Conservation (phyloP, 2,888 invertebrate species). For the Drosophila quinaria region DNA sequence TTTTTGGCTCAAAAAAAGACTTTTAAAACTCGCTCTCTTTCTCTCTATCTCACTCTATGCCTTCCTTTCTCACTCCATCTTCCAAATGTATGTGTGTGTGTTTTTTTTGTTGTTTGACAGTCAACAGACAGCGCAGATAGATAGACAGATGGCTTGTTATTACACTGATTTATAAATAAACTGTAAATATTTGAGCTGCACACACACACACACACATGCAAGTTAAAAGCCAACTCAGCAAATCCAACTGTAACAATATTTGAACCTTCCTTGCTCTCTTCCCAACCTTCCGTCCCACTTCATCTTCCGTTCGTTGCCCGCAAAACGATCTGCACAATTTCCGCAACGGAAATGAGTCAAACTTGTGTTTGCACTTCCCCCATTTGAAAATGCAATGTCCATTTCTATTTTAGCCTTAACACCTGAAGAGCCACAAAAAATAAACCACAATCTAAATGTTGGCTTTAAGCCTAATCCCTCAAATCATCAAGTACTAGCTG, state of each 20-base stretch:
- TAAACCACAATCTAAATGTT: neutral
- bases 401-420: constrained; percentile 9
- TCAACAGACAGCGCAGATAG: constrained; percentile 56
- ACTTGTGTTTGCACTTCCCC: constrained; percentile 24
- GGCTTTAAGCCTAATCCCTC: neutral
- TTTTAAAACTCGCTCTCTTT: constrained; percentile 12
- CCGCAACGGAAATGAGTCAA: constrained; percentile 49
- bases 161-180: constrained; percentile 81
- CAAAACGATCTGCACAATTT: constrained; percentile 59
- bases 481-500: neutral
- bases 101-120: constrained; percentile 54
- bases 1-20: constrained; percentile 35
- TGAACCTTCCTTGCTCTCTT: neutral
- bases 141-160: constrained; percentile 76
- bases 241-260: constrained; percentile 21
- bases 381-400: neutral
- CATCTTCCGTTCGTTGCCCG: constrained; percentile 2
- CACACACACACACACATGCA: constrained; percentile 18
- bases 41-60: neutral
- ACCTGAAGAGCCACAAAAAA: constrained; percentile 16
- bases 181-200: constrained; percentile 74
- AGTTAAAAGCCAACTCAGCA: constrained; percentile 30
- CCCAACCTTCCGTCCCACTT: neutral
- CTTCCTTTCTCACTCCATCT: neutral
- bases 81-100: constrained; percentile 12